Evolutionary conservation across 2,113 vertebrate genomes (phyloP).

Genomic region (Syngnathoides biaculeatus): DNA sequence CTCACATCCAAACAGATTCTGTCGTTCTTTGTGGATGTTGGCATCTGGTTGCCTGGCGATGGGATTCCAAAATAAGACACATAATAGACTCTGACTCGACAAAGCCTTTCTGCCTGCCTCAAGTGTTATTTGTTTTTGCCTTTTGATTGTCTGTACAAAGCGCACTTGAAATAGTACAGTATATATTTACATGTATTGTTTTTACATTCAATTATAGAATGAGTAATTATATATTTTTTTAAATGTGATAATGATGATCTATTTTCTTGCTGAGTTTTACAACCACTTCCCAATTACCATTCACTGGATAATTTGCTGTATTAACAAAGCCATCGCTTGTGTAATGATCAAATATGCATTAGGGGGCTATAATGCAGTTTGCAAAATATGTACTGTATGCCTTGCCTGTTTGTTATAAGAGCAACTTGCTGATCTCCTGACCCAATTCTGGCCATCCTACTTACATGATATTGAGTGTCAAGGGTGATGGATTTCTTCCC

Average conservation of each 20-base stretch:
- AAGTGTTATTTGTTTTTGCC: not conserved
- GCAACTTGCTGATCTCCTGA: conserved; percentile 37
- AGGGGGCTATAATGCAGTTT: not conserved
- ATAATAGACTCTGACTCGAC: not conserved
- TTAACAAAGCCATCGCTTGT: not conserved
- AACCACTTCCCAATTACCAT: not conserved
- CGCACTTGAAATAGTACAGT: too few species aligned
- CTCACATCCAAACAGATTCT: not conserved
- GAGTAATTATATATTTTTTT: not conserved
- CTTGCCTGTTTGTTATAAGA: conserved; percentile 14
- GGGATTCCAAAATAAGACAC: not conserved
- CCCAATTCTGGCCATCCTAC: conserved; percentile 51
- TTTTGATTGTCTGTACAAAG: too few species aligned
- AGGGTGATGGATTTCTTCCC: conserved; percentile 51
- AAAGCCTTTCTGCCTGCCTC: not conserved
- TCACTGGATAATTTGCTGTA: not conserved
- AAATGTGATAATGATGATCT: too few species aligned
- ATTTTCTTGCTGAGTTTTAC: not conserved
- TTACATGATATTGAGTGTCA: conserved; percentile 51
- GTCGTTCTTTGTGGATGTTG: not conserved
- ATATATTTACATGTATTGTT: not conserved
- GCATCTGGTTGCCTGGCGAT: not conserved
- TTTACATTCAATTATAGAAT: not conserved
- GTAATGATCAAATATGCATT: not conserved
- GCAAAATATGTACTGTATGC: conserved; percentile 21